Evolutionary conservation across 2,113 vertebrate genomes (phyloP).

Genomic region (Rhinopomastus cyanomelas): DNA sequence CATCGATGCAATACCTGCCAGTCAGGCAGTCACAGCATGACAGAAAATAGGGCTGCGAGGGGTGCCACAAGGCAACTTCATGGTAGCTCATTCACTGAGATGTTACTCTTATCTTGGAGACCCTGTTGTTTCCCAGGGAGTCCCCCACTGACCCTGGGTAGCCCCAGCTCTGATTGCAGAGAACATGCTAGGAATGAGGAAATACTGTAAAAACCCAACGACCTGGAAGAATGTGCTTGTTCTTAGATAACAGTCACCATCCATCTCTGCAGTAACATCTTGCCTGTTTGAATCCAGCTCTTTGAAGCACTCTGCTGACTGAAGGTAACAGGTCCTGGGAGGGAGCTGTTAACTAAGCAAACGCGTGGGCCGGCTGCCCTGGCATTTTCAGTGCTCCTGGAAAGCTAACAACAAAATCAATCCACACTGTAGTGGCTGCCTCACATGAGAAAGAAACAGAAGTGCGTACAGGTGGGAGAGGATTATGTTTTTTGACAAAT

Average conservation of each 20-base stretch:
- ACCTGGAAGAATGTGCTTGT: neutral
- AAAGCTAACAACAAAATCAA: neutral
- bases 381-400: neutral
- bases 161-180: fast-evolving
- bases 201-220: neutral
- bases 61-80: neutral
- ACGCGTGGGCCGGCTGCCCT: neutral
- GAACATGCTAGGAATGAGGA: neutral
- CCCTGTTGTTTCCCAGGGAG: fast-evolving
- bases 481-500: neutral
- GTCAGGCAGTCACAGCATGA: neutral
- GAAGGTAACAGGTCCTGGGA: neutral
- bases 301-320: neutral
- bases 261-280: neutral
- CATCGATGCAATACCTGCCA: neutral
- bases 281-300: neutral
- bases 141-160: fast-evolving
- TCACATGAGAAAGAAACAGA: neutral
- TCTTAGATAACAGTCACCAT: neutral
- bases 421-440: neutral
- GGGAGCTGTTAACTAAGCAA: neutral
- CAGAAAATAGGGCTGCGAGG: neutral
- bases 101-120: neutral
- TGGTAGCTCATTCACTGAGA: neutral
- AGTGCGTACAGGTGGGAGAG: neutral